These are phyloP conservation scores for Brachyhypopomus gauderio DNA, from an alignment of 2,113 vertebrate genomes.

Conservation along the genomic window DNA sequence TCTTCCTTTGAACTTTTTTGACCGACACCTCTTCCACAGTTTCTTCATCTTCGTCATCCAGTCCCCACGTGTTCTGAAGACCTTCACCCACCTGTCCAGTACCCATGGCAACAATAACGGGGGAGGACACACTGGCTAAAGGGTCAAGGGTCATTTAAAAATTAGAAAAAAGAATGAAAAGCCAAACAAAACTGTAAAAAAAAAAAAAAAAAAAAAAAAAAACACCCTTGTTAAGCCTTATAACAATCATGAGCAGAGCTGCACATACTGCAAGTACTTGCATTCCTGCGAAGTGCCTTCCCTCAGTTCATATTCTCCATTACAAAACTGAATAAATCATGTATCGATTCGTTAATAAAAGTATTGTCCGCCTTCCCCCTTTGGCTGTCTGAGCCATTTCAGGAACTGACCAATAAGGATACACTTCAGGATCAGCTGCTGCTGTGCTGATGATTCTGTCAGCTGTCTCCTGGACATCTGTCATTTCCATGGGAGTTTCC, in stretches of 20 bases:
- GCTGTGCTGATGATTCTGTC: constrained; percentile 79
- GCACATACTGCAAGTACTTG: background rate
- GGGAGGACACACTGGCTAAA: constrained; percentile 64
- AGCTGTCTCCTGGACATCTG: constrained; percentile 73
- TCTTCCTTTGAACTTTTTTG: constrained; percentile 56
- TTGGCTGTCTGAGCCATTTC: no score
- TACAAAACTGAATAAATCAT: no score
- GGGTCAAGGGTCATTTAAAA: constrained; percentile 71
- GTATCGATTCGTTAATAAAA: no score
- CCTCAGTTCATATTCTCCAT: no score
- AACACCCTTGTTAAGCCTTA: no score
- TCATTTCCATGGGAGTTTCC: constrained; percentile 79
- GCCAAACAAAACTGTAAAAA: background rate
- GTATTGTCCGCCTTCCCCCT: no score
- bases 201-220: background rate
- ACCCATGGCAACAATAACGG: constrained; percentile 80
- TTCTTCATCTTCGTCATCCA: constrained; percentile 81
- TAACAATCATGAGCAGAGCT: no score
- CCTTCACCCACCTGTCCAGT: constrained; percentile 90
- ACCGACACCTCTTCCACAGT: constrained; percentile 66
- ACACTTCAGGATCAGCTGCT: constrained; percentile 77
- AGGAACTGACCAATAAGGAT: constrained; percentile 64
- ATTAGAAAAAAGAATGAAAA: background rate
- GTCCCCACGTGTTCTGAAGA: constrained; percentile 84
- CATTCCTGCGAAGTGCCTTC: no score